Conservation (phyloP, 2,888 invertebrate genomes). For the Plebejus argus region DNA sequence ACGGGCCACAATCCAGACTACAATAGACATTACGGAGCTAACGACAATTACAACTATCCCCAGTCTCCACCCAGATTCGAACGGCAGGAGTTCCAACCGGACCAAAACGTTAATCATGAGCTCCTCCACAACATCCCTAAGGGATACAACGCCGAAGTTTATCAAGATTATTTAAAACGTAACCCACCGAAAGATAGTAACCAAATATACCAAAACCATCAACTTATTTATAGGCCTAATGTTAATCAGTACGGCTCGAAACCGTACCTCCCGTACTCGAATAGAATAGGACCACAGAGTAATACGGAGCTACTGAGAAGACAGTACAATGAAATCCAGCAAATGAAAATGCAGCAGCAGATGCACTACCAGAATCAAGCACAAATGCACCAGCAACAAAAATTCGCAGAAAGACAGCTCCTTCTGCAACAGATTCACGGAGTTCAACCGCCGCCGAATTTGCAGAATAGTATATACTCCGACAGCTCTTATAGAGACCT, state of each 20-base stretch:
- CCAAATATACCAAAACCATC: slow-evolving; percentile 81
- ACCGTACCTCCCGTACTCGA: slow-evolving; percentile 76
- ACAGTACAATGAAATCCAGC: slow-evolving; percentile 83
- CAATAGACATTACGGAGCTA: slow-evolving; percentile 78
- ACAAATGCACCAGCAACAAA: slow-evolving; percentile 83
- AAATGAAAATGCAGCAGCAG: slow-evolving; percentile 83
- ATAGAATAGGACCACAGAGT: slow-evolving; percentile 77
- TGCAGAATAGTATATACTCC: slow-evolving; percentile 75
- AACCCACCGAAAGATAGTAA: slow-evolving; percentile 80
- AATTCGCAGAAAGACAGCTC: slow-evolving; percentile 82
- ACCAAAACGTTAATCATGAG: slow-evolving; percentile 73
- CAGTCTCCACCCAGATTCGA: slow-evolving; percentile 75
- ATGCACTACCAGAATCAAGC: slow-evolving; percentile 84
- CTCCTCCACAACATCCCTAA: slow-evolving; percentile 70
- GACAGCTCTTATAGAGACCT: slow-evolving; percentile 73
- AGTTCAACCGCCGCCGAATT: slow-evolving; percentile 74
- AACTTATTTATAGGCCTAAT: slow-evolving; percentile 72
- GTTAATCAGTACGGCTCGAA: slow-evolving; percentile 73
- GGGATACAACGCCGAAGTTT: slow-evolving; percentile 81
- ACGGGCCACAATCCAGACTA: slow-evolving; percentile 78
- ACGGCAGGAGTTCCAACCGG: slow-evolving; percentile 67
- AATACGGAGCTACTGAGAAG: slow-evolving; percentile 81
- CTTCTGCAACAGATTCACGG: slow-evolving; percentile 82
- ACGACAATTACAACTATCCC: slow-evolving; percentile 78
- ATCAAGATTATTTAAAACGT: slow-evolving; percentile 78